A percentile compares a stretch with the other conserved stretches of the same genome.
These are phyloP conservation scores for Trachymyrmex septentrionalis DNA, from an alignment of 1,140 invertebrate genomes.

Conservation along the genomic window DNA sequence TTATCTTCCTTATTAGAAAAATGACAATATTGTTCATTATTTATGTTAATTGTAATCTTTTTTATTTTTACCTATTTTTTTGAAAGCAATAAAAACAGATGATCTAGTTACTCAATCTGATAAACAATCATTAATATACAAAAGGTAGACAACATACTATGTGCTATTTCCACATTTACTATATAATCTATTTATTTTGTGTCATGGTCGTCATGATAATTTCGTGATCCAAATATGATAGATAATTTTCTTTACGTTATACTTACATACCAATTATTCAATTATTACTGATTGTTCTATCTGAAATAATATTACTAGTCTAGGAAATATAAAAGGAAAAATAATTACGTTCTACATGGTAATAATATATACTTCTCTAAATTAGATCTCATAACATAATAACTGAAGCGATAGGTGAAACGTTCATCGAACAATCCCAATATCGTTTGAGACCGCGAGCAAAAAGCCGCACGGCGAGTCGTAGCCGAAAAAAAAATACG, in stretches of 20 bases:
- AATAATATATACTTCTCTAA: slow-evolving; percentile 4
- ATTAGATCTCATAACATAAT: slow-evolving; percentile 3
- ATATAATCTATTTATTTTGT: neutral
- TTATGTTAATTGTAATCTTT: neutral
- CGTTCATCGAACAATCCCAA: slow-evolving; percentile 11
- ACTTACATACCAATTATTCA: neutral
- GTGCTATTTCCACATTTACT: neutral
- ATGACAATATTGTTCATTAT: neutral
- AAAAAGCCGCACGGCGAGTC: slow-evolving; percentile 15
- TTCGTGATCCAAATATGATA: neutral
- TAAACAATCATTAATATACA: neutral
- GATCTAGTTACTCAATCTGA: neutral
- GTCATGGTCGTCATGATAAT: neutral
- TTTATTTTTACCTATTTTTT: neutral
- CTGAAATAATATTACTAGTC: neutral
- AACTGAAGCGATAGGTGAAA: neutral
- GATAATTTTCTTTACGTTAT: neutral
- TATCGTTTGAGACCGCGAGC: slow-evolving; percentile 5
- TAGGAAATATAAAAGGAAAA: neutral
- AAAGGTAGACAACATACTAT: neutral
- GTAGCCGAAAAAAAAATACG: neutral
- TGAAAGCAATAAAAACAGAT: neutral
- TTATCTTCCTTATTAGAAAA: neutral
- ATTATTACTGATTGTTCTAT: neutral
- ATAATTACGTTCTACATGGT: neutral